Conservation (phyloP, 2,888 invertebrate species). For the Drosophila mimica region DNA sequence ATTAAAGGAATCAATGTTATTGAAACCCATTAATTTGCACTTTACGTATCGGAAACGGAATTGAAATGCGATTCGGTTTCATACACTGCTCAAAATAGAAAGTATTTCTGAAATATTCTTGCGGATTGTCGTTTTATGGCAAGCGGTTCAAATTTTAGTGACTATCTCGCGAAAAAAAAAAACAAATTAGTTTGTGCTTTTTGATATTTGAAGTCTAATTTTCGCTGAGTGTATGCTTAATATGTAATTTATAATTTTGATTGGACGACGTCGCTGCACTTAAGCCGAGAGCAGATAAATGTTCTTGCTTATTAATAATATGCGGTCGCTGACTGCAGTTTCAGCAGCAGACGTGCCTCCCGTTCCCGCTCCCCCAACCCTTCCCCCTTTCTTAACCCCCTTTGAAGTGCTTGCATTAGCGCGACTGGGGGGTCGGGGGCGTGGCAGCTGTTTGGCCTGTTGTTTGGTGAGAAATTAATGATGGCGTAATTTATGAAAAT, state of each 20-base stretch:
- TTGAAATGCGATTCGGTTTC: not conserved
- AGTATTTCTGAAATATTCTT: not conserved
- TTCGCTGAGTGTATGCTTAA: constrained; percentile 53
- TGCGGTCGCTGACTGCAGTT: constrained; percentile 49
- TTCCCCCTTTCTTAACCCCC: not conserved
- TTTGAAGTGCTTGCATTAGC: constrained; percentile 58
- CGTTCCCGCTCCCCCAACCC: not conserved
- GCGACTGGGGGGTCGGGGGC: constrained; percentile 26
- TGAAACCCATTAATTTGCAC: not conserved
- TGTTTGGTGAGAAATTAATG: constrained; percentile 67
- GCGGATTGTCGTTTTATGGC: not conserved
- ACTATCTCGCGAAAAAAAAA: not conserved
- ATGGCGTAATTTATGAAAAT: constrained; percentile 77
- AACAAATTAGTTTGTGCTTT: not conserved
- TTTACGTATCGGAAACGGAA: not conserved
- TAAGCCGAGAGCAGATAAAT: constrained; percentile 69
- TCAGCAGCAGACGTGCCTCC: not conserved
- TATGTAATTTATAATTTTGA: constrained; percentile 79
- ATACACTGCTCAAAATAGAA: not conserved
- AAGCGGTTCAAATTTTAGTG: not conserved
- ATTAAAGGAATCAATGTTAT: not conserved
- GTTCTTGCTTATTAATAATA: constrained; percentile 63
- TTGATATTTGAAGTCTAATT: not conserved
- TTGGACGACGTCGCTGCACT: constrained; percentile 62
- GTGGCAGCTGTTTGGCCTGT: constrained; percentile 20